These are phyloP conservation scores for Acrocyrtus sp. DNA, from an alignment of 2,888 invertebrate species.

Conservation along the genomic window DNA sequence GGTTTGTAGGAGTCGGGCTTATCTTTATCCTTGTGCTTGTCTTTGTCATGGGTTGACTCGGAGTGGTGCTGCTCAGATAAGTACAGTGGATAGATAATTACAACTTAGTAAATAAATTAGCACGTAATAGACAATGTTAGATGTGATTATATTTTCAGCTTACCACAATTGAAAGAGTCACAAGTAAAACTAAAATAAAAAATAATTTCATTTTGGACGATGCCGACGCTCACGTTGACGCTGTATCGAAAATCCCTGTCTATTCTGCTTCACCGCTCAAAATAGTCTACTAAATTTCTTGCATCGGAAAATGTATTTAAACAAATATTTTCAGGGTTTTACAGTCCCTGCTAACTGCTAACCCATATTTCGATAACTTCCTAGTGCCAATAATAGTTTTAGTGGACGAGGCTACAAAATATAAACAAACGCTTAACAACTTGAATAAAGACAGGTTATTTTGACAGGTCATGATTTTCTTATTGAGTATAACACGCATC, in stretches of 20 bases:
- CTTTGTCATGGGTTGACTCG: slow-evolving; percentile 20
- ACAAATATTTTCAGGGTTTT: slow-evolving; percentile 29
- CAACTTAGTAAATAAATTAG: background rate
- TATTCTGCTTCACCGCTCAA: too few relatives aligned
- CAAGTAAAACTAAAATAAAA: slow-evolving; percentile 19
- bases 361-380: slow-evolving; percentile 31
- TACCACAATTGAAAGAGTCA: slow-evolving; percentile 21
- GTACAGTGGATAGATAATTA: background rate
- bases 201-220: slow-evolving; percentile 14
- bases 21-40: slow-evolving; percentile 1
- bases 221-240: background rate
- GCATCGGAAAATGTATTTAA: slow-evolving; percentile 21
- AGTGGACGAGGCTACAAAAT: slow-evolving; percentile 21
- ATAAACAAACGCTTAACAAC: too few relatives aligned
- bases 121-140: background rate
- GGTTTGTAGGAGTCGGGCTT: slow-evolving; percentile 37
- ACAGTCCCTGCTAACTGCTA: slow-evolving; percentile 10
- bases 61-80: slow-evolving; percentile 6
- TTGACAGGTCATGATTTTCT: too few relatives aligned
- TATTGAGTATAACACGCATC: too few relatives aligned
- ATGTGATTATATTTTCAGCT: slow-evolving; percentile 14
- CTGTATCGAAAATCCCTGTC: too few relatives aligned
- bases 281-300: slow-evolving; percentile 4
- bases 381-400: slow-evolving; percentile 24
- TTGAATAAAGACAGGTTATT: too few relatives aligned